Conservation (phyloP, 1,140 invertebrate species). For the Magallana angulata region DNA sequence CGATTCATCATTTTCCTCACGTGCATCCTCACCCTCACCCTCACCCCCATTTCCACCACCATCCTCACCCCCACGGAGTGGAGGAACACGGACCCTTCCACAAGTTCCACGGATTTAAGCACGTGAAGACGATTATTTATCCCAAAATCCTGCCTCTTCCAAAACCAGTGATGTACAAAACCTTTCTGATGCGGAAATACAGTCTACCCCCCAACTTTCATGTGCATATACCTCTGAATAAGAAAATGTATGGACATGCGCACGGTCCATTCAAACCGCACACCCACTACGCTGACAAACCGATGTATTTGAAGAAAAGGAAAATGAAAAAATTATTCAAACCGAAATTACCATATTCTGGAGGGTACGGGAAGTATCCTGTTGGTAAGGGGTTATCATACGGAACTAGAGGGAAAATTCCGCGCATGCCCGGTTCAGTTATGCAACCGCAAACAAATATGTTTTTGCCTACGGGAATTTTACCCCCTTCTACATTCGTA, state of each 20-base stretch:
- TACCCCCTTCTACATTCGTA: background rate
- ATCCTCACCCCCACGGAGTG: background rate
- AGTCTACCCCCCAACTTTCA: constrained; percentile 2
- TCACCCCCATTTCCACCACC: background rate
- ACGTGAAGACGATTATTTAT: background rate
- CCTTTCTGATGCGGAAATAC: background rate
- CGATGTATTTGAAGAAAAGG: background rate
- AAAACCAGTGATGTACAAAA: constrained; percentile 18
- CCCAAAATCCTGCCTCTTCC: constrained; percentile 12
- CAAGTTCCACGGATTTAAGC: background rate
- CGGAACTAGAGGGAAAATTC: background rate
- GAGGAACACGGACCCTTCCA: background rate
- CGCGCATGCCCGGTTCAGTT: background rate
- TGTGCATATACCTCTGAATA: constrained; percentile 2
- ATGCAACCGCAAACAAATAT: constrained; percentile 7
- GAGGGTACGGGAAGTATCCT: background rate
- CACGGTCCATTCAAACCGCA: background rate
- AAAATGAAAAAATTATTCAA: background rate
- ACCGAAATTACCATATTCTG: background rate
- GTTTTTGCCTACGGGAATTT: constrained; percentile 21
- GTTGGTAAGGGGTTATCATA: background rate
- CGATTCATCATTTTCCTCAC: background rate
- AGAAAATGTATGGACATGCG: constrained; percentile 8
- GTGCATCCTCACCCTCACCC: background rate
- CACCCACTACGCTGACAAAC: background rate